Evolutionary conservation across 2,113 vertebrate genomes (phyloP).

Genomic region (Cromileptes altivelis): DNA sequence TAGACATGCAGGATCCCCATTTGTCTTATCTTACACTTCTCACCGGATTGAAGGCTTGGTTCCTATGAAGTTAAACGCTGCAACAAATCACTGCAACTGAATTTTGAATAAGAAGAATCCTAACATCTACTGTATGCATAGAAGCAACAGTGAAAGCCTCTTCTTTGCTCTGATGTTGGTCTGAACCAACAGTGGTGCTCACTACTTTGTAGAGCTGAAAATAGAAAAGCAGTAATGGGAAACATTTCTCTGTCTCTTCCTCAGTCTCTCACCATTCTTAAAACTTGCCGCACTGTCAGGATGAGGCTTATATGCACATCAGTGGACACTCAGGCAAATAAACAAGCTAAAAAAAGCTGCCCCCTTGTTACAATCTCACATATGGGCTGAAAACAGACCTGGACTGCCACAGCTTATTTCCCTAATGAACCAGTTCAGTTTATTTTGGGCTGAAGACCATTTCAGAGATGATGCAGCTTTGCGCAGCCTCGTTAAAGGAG

Average conservation of each 20-base stretch:
- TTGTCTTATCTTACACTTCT: slow-evolving; percentile 37
- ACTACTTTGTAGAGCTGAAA: slow-evolving; percentile 30
- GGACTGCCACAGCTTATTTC: neutral
- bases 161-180: slow-evolving; percentile 12
- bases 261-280: neutral
- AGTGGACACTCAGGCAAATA: slow-evolving; percentile 5
- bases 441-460: neutral
- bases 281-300: neutral
- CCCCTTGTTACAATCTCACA: slow-evolving; percentile 9
- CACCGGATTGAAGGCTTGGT: slow-evolving; percentile 7
- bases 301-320: slow-evolving; percentile 16
- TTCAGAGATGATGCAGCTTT: neutral
- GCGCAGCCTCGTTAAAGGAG: neutral
- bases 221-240: slow-evolving; percentile 19
- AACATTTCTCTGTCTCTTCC: neutral
- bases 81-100: slow-evolving; percentile 19
- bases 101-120: slow-evolving; percentile 11
- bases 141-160: neutral
- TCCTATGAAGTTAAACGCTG: slow-evolving; percentile 34
- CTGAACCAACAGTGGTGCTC: slow-evolving; percentile 8
- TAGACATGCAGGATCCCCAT: slow-evolving; percentile 23
- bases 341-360: neutral
- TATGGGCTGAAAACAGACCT: neutral
- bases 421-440: neutral
- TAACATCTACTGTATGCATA: neutral